Evolutionary conservation across 2,797 vertebrate species (phyloP).

Genomic region (Paratrypauchen microcephalus): DNA sequence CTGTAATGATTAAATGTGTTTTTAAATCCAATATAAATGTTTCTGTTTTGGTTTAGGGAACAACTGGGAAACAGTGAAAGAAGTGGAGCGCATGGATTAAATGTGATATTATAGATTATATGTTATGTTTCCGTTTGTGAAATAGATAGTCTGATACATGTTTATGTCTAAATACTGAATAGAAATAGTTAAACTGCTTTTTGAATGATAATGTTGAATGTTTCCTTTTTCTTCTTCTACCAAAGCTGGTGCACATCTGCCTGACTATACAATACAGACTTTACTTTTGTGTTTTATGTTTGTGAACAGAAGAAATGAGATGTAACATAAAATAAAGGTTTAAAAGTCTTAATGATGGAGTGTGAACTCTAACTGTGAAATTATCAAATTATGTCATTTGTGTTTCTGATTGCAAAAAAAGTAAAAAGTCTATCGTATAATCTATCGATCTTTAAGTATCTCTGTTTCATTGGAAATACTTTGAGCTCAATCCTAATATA

Average conservation of each 20-base stretch:
- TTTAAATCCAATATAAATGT: background rate
- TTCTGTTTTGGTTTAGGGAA: background rate
- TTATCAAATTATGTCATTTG: background rate
- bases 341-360: background rate
- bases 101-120: background rate
- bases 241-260: background rate
- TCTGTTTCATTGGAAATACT: background rate
- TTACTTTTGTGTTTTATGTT: background rate
- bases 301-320: background rate
- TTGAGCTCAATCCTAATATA: background rate
- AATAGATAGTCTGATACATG: background rate
- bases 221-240: background rate
- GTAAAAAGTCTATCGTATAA: no score
- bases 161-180: background rate
- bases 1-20: background rate
- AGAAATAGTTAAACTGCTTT: background rate
- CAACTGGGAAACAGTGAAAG: constrained; percentile 4
- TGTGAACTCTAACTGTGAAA: background rate
- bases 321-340: background rate
- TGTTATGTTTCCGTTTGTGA: background rate
- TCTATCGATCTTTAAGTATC: no score
- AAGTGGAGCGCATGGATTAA: background rate
- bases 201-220: background rate
- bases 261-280: background rate
- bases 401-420: no score